Evolutionary conservation across 2,113 vertebrate species (phyloP), one percentile per base, ranked within the genome.

Genomic region (Nycticryphes semicollaris): DNA sequence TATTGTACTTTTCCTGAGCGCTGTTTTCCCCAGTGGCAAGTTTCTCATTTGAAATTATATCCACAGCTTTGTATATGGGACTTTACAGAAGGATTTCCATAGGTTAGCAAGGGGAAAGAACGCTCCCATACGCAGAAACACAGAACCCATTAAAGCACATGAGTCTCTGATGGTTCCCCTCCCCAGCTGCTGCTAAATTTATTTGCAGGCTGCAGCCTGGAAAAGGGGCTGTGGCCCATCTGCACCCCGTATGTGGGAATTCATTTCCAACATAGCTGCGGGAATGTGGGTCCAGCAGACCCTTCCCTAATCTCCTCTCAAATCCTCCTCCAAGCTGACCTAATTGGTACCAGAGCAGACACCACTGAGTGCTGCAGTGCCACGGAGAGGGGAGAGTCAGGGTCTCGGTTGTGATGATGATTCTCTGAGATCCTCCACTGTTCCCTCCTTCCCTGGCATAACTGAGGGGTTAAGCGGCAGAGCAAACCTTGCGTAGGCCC

Each of bases 171-270:
- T 83, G 39, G 60, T 84, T 89, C 75, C 69, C 67, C 69, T 94
- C 76, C 73, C 43, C 88, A 92, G 64, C 85, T 82, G 91, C 94
- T 78, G 14, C 43, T 10, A 59, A 78, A 62, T 91, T 95, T 95
- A 82, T 96, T 94, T 76, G 73, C 63, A 92, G 67, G 54, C 79
- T 45, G 64, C 60, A 83, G 86, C 57, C 66, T 87, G 53, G 43
- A 82, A 56, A 53, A 81, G 30, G 25, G 45, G 10, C 60, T 47
- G 41, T 6, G 59, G 80, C 76, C 66, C 96, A 96, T 96, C 94
- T 97, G 93, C 74, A 76, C 35, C 57, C 43, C 30, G 27, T 92
- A 83, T 96, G 94, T 85, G 84, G 90, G 54, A 73, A 94, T 82
- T 84, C 6, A 82, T 68, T 84, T 95, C 80, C 85, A 86, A 18